These are phyloP conservation scores for Clunio marinus DNA, from an alignment of 2,888 invertebrate genomes.

Conservation along the genomic window DNA sequence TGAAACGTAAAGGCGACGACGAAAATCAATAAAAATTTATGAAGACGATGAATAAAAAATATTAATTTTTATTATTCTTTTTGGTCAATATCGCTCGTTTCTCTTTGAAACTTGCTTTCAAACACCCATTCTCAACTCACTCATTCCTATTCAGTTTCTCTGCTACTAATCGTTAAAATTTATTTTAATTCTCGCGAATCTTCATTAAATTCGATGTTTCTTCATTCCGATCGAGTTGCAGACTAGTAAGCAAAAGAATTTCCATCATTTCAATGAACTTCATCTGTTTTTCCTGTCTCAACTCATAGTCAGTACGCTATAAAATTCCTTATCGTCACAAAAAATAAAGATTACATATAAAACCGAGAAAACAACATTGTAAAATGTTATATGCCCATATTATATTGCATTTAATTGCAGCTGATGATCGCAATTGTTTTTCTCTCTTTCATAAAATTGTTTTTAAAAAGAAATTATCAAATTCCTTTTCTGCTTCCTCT, in stretches of 20 bases:
- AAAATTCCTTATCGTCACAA: neutral
- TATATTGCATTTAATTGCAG: conserved; percentile 36
- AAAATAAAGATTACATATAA: neutral
- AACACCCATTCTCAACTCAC: neutral
- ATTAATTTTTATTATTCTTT: neutral
- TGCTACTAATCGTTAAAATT: neutral
- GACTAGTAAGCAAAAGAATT: too few relatives aligned
- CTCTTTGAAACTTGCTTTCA: neutral
- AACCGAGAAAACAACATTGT: conserved; percentile 6
- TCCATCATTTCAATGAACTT: conserved; percentile 29
- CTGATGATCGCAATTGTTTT: neutral
- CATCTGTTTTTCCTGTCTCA: conserved; percentile 1
- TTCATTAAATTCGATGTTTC: neutral
- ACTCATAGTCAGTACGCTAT: too few relatives aligned
- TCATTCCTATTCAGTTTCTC: too few relatives aligned
- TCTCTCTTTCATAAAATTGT: neutral
- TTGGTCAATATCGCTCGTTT: neutral
- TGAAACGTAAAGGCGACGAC: neutral
- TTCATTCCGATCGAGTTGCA: neutral
- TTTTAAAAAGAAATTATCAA: conserved; percentile 2
- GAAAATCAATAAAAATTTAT: conserved; percentile 12
- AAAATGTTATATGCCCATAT: conserved; percentile 36
- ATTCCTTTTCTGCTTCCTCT: neutral
- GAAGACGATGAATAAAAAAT: conserved; percentile 1
- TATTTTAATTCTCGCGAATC: neutral